Evolutionary conservation across 2,888 invertebrate species (phyloP), one percentile per base, ranked within the genome.

Genomic region (Euspilapteryx auroguttella): DNA sequence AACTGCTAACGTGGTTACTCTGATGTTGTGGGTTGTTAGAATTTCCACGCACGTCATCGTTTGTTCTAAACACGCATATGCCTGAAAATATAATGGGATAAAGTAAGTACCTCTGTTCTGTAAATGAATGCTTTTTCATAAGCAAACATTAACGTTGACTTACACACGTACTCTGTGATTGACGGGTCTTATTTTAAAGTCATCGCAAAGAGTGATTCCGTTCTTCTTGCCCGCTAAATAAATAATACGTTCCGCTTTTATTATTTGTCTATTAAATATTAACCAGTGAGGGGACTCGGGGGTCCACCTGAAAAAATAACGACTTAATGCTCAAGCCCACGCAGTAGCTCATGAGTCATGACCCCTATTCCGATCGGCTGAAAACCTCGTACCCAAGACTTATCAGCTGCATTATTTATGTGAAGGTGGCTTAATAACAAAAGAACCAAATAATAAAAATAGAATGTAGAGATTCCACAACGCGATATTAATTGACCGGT

Each of bases 251-350:
- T 75, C 75, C 9, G 75, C 69, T 29, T 38, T 27, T 3, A 31
- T 12, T 33, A 65, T 59, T 42, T 56, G 61, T 32, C 61, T 55
- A 29, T 62, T 68, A 33, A 43, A 57, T 12, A 75, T 33, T 24
- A 71, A 42, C 75, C 71, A 75, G 26, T 65, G 69, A 2, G 75
- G 73, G n/a, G 71, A 71, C 44, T 75, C 69, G 8, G 69, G 63
- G 28, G 45, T 42, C 63, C 63, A 66, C 35, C 73, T 69, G 34
- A 25, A 44, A 47, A 25, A 11, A 22, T n/a, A n/a, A n/a, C n/a
- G n/a, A n/a, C n/a, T n/a, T n/a, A n/a, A n/a, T n/a, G n/a, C n/a
- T n/a, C n/a, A n/a, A n/a, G n/a, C n/a, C n/a, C n/a, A n/a, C n/a
- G n/a, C n/a, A n/a, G n/a, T n/a, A n/a, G n/a, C n/a, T n/a, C n/a